Evolutionary conservation across 2,888 invertebrate species (phyloP).

Genomic region (Eupithecia inturbata): DNA sequence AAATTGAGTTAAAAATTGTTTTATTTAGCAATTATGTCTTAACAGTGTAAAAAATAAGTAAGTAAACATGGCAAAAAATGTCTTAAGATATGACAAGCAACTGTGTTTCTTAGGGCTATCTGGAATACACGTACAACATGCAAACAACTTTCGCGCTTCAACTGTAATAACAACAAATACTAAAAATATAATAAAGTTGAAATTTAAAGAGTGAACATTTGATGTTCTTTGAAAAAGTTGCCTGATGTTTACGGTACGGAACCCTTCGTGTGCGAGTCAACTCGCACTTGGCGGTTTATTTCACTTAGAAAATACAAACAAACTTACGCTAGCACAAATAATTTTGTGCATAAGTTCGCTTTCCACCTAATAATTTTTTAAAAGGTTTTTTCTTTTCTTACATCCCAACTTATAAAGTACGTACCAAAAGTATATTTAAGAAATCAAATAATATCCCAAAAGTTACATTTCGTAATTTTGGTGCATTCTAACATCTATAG

Average conservation of each 20-base stretch:
- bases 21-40: conserved; percentile 44
- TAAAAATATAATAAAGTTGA: no score
- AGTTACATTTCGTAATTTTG: neutral
- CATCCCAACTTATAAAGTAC: neutral
- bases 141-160: no score
- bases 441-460: no score
- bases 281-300: no score
- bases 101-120: conserved; percentile 10
- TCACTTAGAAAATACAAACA: neutral
- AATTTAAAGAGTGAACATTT: no score
- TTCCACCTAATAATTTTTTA: neutral
- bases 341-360: neutral
- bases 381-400: neutral
- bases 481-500: neutral
- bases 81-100: neutral
- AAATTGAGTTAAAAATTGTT: conserved; percentile 42
- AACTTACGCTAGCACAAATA: neutral
- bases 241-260: no score
- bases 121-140: no score
- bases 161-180: no score
- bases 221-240: no score
- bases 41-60: conserved; percentile 17
- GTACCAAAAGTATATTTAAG: neutral
- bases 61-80: conserved; percentile 26
- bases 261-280: no score